A percentile compares a stretch with the other conserved stretches of the same genome.
phyloP scores from a whole-genome alignment of 2,113 vertebrate genomes.

The Eurystomus gularis region DNA sequence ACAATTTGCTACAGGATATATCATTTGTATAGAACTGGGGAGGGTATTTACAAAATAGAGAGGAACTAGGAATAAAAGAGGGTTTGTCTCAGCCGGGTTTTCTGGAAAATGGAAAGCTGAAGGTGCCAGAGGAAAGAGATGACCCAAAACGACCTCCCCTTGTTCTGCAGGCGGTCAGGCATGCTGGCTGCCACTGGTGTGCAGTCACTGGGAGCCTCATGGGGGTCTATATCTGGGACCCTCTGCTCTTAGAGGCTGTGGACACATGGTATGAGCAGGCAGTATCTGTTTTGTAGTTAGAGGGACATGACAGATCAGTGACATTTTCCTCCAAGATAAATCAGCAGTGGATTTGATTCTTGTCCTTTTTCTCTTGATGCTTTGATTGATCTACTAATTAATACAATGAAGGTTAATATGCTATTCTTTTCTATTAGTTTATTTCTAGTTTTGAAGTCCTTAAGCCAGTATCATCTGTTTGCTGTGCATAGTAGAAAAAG shows the following conservation, averaged over 20 bases:
- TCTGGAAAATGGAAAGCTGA: background rate
- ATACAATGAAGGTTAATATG: background rate
- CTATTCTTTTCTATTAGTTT: background rate
- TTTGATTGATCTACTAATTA: background rate
- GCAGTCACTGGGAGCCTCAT: rapidly evolving
- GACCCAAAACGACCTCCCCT: background rate
- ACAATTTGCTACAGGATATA: background rate
- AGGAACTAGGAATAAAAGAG: background rate
- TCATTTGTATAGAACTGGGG: background rate
- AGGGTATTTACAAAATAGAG: background rate
- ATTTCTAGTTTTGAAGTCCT: background rate
- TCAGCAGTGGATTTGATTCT: background rate
- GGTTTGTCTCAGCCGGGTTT: background rate
- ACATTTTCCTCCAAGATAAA: background rate
- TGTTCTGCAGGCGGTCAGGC: background rate
- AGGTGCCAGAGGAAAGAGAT: background rate
- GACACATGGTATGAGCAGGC: rapidly evolving
- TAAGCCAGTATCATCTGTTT: background rate
- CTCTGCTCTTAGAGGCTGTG: background rate
- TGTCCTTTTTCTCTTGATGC: background rate
- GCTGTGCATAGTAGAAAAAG: background rate
- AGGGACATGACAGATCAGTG: background rate
- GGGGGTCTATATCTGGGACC: background rate
- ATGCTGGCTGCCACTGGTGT: background rate
- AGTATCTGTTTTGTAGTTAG: background rate